phyloP scores from a whole-genome alignment of 1,140 invertebrate genomes.

The Metopolophium dirhodum region DNA sequence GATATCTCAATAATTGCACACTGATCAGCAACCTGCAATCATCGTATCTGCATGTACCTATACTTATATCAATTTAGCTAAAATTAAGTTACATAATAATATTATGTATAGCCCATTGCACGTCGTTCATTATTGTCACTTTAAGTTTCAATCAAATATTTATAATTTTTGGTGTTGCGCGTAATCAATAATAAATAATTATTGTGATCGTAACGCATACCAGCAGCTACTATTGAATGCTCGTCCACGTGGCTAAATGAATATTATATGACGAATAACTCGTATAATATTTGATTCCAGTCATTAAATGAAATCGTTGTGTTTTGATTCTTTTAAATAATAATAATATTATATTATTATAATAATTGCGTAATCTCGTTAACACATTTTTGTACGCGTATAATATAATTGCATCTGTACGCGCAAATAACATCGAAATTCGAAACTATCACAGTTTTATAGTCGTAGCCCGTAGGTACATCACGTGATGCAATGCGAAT shows the following conservation, averaged over 20 bases:
- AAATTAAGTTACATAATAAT: not conserved
- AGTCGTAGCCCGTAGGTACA: not conserved
- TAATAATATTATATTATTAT: not conserved
- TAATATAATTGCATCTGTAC: not conserved
- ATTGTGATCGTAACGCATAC: not conserved
- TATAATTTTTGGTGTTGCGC: not conserved
- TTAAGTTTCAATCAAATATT: not conserved
- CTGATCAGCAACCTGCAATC: not conserved
- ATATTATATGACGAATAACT: not conserved
- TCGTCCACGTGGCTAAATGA: not conserved
- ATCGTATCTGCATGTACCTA: not conserved
- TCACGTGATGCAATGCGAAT: not conserved
- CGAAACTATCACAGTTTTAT: not conserved
- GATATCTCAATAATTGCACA: not conserved
- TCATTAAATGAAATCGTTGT: not conserved
- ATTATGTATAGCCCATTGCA: not conserved
- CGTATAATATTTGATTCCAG: not conserved
- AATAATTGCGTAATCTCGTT: not conserved
- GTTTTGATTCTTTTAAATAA: not conserved
- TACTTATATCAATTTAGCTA: not conserved
- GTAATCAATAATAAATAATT: not conserved
- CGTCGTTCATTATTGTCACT: not conserved
- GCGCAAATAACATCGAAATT: not conserved
- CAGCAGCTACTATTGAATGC: not conserved
- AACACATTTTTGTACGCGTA: not conserved